A percentile compares a stretch with the other conserved stretches of the same genome.
Conservation (phyloP, 2,888 invertebrate species). For the Caenorhabditis uteleia region DNA sequence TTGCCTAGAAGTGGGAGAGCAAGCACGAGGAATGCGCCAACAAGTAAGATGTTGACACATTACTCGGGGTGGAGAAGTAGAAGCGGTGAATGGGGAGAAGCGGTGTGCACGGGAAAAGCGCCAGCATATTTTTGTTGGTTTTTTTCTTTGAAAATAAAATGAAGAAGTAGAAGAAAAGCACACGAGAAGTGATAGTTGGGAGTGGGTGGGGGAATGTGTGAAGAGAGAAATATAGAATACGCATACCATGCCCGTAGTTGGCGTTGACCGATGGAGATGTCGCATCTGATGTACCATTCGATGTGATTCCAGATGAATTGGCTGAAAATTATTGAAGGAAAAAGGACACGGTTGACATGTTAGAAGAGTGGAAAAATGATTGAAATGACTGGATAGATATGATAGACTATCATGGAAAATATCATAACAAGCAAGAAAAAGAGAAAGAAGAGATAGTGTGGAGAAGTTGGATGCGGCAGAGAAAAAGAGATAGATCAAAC, state of each 20-base stretch:
- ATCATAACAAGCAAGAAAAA: conserved; percentile 1
- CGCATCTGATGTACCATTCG: conserved; percentile 23
- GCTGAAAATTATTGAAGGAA: conserved; percentile 27
- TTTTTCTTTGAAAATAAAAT: not conserved
- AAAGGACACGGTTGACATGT: conserved; percentile 22
- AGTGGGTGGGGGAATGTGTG: conserved; percentile 2
- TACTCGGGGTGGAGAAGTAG: no score
- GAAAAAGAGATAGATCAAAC: not conserved
- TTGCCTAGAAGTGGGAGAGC: no score
- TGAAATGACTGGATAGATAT: conserved; percentile 6
- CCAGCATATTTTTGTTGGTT: no score
- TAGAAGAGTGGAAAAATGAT: conserved; percentile 11
- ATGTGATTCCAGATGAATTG: conserved; percentile 4
- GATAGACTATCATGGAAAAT: no score
- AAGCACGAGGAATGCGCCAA: no score
- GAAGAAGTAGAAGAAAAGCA: not conserved
- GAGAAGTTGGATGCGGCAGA: not conserved
- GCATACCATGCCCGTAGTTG: conserved; percentile 41
- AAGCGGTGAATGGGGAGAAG: no score
- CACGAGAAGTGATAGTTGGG: not conserved
- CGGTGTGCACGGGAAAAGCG: no score
- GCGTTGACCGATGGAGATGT: conserved; percentile 28
- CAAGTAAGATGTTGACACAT: no score
- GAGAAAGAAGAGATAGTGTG: conserved; percentile 4
- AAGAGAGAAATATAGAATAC: not conserved